Percentiles rank a stretch among this genome's conserved stretches.
Conservation (phyloP, 2,797 vertebrate genomes). For the Anas acuta region DNA sequence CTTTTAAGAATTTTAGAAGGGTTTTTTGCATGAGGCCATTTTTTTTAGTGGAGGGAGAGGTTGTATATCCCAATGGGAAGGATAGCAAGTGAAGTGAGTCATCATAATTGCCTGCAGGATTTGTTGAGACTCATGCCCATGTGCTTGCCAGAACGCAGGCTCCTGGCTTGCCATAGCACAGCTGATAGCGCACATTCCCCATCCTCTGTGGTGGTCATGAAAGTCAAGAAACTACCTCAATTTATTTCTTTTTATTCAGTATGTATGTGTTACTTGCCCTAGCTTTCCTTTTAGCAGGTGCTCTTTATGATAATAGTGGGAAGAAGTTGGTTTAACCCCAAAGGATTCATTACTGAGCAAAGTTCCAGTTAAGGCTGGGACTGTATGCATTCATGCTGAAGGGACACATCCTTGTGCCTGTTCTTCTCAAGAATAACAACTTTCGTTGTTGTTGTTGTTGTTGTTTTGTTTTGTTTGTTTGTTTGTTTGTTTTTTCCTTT, state of each 20-base stretch:
- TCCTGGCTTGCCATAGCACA: not conserved
- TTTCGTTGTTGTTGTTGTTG: no score
- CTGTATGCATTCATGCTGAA: not conserved
- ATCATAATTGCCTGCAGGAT: not conserved
- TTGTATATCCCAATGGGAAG: not conserved
- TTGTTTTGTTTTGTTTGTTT: no score
- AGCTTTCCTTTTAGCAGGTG: not conserved
- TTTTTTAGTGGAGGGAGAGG: not conserved
- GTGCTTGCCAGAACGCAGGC: not conserved
- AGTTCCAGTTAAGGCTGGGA: not conserved
- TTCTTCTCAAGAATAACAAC: not conserved
- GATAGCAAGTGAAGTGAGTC: not conserved
- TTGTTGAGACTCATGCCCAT: fast-evolving
- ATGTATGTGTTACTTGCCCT: no score
- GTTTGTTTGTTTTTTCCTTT: not conserved
- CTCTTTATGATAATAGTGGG: not conserved
- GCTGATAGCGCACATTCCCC: fast-evolving
- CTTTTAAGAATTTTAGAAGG: not conserved
- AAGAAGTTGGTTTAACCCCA: not conserved
- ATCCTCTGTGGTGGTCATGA: not conserved
- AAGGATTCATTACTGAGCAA: not conserved
- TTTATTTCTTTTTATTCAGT: not conserved
- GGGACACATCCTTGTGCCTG: not conserved
- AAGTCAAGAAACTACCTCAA: not conserved
- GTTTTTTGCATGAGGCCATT: not conserved